Percentiles rank a stretch among this genome's conserved stretches.
phyloP scores from a whole-genome alignment of 2,113 vertebrate species.

The Tinamus guttatus region DNA sequence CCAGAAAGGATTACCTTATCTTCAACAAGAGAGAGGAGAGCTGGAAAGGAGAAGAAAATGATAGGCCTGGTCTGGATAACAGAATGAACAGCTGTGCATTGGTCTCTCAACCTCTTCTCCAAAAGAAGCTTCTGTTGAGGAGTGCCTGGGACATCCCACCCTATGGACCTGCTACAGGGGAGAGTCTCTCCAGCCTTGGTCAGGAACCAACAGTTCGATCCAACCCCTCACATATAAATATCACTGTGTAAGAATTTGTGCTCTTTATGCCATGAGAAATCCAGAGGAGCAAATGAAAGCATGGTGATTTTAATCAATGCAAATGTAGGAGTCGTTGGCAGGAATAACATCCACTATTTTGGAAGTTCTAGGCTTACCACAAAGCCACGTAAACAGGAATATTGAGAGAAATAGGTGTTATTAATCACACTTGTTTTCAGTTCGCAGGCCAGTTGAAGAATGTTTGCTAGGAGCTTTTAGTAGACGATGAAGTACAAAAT shows the following conservation, averaged over 20 bases:
- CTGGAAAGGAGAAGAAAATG: neutral
- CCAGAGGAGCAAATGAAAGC: neutral
- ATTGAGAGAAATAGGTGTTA: neutral
- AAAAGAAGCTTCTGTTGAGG: neutral
- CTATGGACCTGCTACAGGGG: accelerated
- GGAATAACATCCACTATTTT: neutral
- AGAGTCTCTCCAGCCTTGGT: neutral
- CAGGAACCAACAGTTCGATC: neutral
- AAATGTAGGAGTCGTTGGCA: neutral
- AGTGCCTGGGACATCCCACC: accelerated
- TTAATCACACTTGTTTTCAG: neutral
- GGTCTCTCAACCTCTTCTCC: neutral
- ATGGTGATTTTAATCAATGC: neutral
- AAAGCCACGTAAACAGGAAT: neutral
- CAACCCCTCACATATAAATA: neutral
- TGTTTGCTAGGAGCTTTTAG: neutral
- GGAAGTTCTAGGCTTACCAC: neutral
- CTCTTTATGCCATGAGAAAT: neutral
- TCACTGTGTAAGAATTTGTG: neutral
- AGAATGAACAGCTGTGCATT: neutral
- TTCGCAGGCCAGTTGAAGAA: neutral
- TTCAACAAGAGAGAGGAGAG: neutral
- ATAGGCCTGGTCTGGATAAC: neutral
- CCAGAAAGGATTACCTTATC: neutral
- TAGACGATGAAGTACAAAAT: neutral